A percentile compares a stretch with the other conserved stretches of the same genome.
These are phyloP conservation scores for Charadrius vociferus DNA, from an alignment of 2,113 vertebrate genomes.

Conservation along the genomic window DNA sequence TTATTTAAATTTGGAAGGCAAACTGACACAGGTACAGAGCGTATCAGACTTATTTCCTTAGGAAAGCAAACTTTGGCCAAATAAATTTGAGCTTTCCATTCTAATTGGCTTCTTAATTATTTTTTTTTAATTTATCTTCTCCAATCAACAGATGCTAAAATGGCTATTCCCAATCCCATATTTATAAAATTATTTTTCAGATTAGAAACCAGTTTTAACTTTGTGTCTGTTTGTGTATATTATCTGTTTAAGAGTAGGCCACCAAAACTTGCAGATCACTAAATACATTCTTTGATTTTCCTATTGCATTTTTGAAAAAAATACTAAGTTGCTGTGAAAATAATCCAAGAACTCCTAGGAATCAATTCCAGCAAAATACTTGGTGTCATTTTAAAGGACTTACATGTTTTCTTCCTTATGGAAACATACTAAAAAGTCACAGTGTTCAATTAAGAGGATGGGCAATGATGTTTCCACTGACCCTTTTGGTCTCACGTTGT, in stretches of 20 bases:
- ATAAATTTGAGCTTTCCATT: background rate
- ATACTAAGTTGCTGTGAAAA: background rate
- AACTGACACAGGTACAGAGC: background rate
- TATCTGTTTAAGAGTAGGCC: background rate
- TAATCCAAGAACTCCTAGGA: background rate
- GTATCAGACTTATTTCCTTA: background rate
- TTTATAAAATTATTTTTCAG: background rate
- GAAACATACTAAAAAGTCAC: background rate
- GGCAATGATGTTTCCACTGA: slow-evolving; percentile 75
- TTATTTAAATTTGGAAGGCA: background rate
- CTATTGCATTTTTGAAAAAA: background rate
- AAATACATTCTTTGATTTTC: background rate
- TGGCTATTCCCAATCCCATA: background rate
- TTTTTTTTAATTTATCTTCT: background rate
- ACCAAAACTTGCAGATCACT: background rate
- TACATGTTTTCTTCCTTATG: slow-evolving; percentile 56
- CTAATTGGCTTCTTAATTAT: background rate
- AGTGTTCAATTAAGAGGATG: slow-evolving; percentile 76
- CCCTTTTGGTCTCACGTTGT: background rate
- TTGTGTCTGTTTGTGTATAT: background rate
- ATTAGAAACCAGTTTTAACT: background rate
- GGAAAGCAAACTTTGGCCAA: background rate
- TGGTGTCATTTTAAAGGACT: background rate
- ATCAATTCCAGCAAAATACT: background rate
- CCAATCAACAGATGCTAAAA: background rate